These are phyloP conservation scores for Siderastrea radians DNA, from an alignment of 92 coral and sea anemone species.

Conservation along the genomic window DNA sequence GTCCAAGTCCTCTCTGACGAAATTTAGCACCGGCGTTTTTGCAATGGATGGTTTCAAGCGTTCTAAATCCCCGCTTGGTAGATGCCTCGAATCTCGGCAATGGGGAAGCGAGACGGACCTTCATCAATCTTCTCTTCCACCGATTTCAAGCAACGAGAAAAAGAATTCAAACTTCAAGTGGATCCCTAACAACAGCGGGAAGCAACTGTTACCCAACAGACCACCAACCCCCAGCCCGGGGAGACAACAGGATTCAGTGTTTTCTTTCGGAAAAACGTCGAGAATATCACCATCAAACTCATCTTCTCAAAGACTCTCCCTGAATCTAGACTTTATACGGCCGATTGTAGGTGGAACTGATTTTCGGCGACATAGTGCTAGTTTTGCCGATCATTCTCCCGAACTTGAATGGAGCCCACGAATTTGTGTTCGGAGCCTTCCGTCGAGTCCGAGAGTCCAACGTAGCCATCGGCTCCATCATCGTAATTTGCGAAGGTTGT, in stretches of 20 bases:
- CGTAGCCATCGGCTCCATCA: slow-evolving; percentile 28
- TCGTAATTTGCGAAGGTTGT: slow-evolving; percentile 10
- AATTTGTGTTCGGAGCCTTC: slow-evolving; percentile 45
- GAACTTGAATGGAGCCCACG: slow-evolving; percentile 39
- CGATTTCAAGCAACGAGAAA: slow-evolving; percentile 30
- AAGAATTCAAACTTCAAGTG: slow-evolving; percentile 7
- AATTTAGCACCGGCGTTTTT: not conserved
- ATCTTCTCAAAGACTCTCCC: slow-evolving; percentile 35
- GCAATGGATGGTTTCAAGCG: slow-evolving; percentile 37
- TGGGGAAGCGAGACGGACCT: slow-evolving; percentile 62
- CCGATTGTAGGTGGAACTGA: not conserved
- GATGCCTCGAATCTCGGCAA: slow-evolving; percentile 7
- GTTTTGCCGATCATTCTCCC: slow-evolving; percentile 24
- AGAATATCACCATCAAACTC: slow-evolving; percentile 33
- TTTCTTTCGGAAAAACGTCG: slow-evolving; percentile 33
- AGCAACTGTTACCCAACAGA: slow-evolving; percentile 11
- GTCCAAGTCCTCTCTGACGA: not conserved
- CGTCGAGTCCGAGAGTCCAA: slow-evolving; percentile 29
- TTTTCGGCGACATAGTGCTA: slow-evolving; percentile 23
- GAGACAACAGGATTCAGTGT: slow-evolving; percentile 5
- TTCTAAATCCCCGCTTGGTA: not conserved
- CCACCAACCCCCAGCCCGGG: slow-evolving; percentile 42
- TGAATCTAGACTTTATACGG: slow-evolving; percentile 14
- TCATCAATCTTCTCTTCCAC: slow-evolving; percentile 32
- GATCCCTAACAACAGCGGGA: slow-evolving; percentile 32